These are phyloP conservation scores for Gobiocypris rarus DNA, from an alignment of 2,113 vertebrate species.

Conservation along the genomic window DNA sequence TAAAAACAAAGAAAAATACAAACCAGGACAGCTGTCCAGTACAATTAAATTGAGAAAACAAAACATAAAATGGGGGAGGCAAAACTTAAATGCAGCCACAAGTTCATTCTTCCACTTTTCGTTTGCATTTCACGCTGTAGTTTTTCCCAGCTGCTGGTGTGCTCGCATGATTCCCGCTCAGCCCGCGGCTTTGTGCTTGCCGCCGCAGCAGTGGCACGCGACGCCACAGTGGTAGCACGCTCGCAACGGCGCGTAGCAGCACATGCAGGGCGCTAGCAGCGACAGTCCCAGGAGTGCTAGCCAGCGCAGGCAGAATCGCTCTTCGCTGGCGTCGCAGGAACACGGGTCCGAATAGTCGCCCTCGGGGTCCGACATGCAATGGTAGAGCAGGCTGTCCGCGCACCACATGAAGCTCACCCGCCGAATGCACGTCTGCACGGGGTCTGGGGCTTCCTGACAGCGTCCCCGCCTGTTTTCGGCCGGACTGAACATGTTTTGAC, in stretches of 20 bases:
- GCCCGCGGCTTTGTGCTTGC: slow-evolving; percentile 91
- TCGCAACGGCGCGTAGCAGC: slow-evolving; percentile 93
- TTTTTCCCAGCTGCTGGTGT: slow-evolving; percentile 18
- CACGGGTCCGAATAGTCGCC: slow-evolving; percentile 96
- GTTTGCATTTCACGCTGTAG: not conserved
- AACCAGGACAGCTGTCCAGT: slow-evolving; percentile 29
- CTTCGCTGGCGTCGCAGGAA: slow-evolving; percentile 93
- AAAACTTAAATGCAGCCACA: slow-evolving; percentile 17
- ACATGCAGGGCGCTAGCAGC: slow-evolving; percentile 96
- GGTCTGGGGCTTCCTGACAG: slow-evolving; percentile 92
- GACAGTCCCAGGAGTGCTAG: slow-evolving; percentile 90
- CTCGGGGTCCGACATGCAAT: slow-evolving; percentile 98
- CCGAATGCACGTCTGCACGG: slow-evolving; percentile 88
- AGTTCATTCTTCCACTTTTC: slow-evolving; percentile 9
- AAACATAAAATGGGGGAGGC: slow-evolving; percentile 21
- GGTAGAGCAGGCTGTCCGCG: slow-evolving; percentile 96
- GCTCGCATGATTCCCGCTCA: slow-evolving; percentile 67
- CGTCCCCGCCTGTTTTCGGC: slow-evolving; percentile 88
- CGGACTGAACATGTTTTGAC: slow-evolving; percentile 91
- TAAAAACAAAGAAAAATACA: slow-evolving; percentile 41
- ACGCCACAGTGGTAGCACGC: slow-evolving; percentile 93
- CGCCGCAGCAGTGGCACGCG: slow-evolving; percentile 92
- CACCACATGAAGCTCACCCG: slow-evolving; percentile 98
- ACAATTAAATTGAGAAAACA: slow-evolving; percentile 25
- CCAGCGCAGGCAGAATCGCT: slow-evolving; percentile 97